A percentile compares a stretch with the other conserved stretches of the same genome.
These are phyloP conservation scores for Porites lobata DNA, from an alignment of 92 coral and sea anemone species.

Conservation along the genomic window DNA sequence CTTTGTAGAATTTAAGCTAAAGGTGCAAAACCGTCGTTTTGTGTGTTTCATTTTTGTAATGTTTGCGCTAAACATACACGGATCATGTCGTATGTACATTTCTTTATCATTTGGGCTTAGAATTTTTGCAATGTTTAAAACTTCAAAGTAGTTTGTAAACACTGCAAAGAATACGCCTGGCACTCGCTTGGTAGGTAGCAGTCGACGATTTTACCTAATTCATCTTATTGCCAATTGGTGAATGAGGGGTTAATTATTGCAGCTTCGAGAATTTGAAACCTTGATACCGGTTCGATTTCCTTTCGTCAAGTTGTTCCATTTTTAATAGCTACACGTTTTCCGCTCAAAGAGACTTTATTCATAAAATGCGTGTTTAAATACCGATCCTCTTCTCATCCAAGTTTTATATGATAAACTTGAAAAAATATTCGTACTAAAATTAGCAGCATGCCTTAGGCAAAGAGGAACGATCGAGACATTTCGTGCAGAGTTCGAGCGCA, in stretches of 20 bases:
- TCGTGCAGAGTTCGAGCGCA: not conserved
- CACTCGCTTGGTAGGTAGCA: not conserved
- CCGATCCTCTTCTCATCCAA: not conserved
- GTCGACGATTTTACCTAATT: not conserved
- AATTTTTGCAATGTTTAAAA: constrained; percentile 22
- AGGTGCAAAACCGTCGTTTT: constrained; percentile 15
- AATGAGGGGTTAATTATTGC: no score
- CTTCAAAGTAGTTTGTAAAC: not conserved
- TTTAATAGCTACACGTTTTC: not conserved
- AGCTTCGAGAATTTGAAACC: constrained; percentile 31
- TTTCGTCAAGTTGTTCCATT: not conserved
- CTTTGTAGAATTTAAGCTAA: not conserved
- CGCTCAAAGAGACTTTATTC: not conserved
- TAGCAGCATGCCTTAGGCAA: not conserved
- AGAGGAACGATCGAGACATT: not conserved
- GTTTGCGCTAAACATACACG: constrained; percentile 9
- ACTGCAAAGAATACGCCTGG: not conserved
- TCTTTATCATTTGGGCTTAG: constrained; percentile 16
- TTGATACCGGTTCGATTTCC: not conserved
- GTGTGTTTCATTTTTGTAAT: constrained; percentile 1
- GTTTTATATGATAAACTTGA: not conserved
- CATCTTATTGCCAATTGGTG: no score
- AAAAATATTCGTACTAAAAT: not conserved
- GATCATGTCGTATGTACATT: constrained; percentile 40
- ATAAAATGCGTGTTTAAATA: not conserved